Percentiles rank a stretch among this genome's conserved stretches.
Evolutionary conservation across 1,140 invertebrate species (phyloP).

Genomic region (Camponotus pennsylvanicus): DNA sequence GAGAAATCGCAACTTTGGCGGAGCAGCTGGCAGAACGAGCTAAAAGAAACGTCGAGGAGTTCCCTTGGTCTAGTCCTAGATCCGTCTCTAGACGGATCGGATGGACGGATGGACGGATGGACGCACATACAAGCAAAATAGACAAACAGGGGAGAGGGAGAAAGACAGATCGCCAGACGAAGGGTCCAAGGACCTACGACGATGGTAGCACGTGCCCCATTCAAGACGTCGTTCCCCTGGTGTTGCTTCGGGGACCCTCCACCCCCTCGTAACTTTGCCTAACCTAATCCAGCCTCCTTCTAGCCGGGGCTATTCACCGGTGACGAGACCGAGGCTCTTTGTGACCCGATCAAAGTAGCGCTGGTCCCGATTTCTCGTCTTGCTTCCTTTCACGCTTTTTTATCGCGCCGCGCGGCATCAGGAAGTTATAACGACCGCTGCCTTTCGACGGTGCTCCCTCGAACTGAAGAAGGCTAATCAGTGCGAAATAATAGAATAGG

Average conservation of each 20-base stretch:
- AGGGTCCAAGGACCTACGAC: slow-evolving; percentile 73
- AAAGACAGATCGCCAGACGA: slow-evolving; percentile 61
- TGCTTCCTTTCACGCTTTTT: slow-evolving; percentile 73
- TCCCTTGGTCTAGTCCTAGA: slow-evolving; percentile 70
- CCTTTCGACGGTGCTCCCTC: slow-evolving; percentile 37
- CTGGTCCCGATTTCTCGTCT: slow-evolving; percentile 69
- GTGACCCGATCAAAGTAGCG: slow-evolving; percentile 68
- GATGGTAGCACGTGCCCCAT: slow-evolving; percentile 83
- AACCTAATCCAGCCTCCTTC: slow-evolving; percentile 79
- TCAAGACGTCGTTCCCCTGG: slow-evolving; percentile 65
- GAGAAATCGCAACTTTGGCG: slow-evolving; percentile 80
- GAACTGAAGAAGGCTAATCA: slow-evolving; percentile 65
- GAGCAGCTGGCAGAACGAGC: slow-evolving; percentile 75
- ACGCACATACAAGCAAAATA: slow-evolving; percentile 26
- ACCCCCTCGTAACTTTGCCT: slow-evolving; percentile 83
- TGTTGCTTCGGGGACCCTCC: slow-evolving; percentile 61
- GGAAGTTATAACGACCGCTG: slow-evolving; percentile 74
- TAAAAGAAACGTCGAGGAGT: slow-evolving; percentile 71
- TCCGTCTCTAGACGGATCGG: slow-evolving; percentile 47
- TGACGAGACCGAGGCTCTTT: slow-evolving; percentile 78
- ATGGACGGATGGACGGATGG: slow-evolving; percentile 54
- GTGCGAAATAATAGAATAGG: slow-evolving; percentile 22
- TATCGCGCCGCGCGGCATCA: slow-evolving; percentile 71
- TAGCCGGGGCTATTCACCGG: slow-evolving; percentile 78
- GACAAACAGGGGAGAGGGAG: slow-evolving; percentile 55